phyloP scores from a whole-genome alignment of 2,888 invertebrate species.

The Myathropa florea region DNA sequence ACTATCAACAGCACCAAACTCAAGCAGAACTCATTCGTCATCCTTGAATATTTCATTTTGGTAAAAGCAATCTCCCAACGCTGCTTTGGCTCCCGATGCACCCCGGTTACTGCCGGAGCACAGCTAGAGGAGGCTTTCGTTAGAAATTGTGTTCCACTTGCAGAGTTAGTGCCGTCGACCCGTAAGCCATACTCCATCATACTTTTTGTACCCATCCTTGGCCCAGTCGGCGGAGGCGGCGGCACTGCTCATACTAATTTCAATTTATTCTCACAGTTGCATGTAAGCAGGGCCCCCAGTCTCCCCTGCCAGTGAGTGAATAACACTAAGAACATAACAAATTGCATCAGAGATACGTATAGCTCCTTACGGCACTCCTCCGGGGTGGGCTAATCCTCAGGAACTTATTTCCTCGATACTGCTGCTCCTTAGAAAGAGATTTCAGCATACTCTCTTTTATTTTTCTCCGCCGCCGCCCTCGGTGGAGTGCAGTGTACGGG shows the following conservation, averaged over 20 bases:
- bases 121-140: neutral
- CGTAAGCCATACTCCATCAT: neutral
- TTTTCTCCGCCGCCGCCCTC: too few species aligned
- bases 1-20: conserved; percentile 1
- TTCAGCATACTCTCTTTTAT: conserved; percentile 41
- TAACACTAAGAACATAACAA: conserved; percentile 36
- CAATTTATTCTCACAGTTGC: conserved; percentile 36
- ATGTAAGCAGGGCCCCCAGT: neutral
- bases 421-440: conserved; percentile 41
- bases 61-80: neutral
- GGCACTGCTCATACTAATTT: conserved; percentile 29
- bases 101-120: too few species aligned
- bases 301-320: neutral
- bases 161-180: neutral
- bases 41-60: conserved; percentile 31
- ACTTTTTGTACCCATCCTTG: neutral
- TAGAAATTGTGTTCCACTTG: neutral
- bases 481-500: conserved; percentile 19
- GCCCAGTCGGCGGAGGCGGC: neutral
- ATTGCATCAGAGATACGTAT: conserved; percentile 12
- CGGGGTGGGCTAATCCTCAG: conserved; percentile 35
- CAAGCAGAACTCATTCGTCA: conserved; percentile 27
- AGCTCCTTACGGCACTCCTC: conserved; percentile 29
- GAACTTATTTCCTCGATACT: conserved; percentile 50
- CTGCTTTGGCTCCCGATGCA: neutral